Evolutionary conservation across 2,113 vertebrate species (phyloP).

Genomic region (Phylloscopus whistleri): DNA sequence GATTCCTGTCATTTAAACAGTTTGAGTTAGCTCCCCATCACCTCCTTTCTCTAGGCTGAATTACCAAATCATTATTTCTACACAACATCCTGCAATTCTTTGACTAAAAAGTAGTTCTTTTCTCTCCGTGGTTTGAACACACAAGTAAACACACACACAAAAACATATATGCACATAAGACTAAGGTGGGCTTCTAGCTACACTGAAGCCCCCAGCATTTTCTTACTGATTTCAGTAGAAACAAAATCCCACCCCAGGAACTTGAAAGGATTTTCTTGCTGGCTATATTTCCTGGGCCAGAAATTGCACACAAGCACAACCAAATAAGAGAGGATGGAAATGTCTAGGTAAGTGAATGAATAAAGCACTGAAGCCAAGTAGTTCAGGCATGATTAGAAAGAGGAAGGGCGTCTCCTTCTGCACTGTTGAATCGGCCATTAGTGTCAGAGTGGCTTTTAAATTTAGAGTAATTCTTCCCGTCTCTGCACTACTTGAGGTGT

Average conservation of each 20-base stretch:
- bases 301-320: background rate
- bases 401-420: slow-evolving; percentile 19
- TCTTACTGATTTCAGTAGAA: background rate
- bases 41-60: background rate
- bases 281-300: background rate
- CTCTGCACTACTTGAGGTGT: slow-evolving; percentile 25
- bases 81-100: background rate
- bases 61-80: background rate
- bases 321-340: background rate
- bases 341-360: background rate
- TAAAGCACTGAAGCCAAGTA: slow-evolving; percentile 9
- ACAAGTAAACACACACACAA: background rate
- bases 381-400: background rate
- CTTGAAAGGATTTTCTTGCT: background rate
- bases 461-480: background rate
- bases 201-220: background rate
- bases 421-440: slow-evolving; percentile 26
- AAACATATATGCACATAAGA: fast-evolving
- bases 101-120: background rate
- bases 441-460: slow-evolving; percentile 27
- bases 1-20: slow-evolving; percentile 1
- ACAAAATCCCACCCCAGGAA: background rate
- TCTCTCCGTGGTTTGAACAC: background rate
- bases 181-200: background rate
- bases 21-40: background rate